Conservation (phyloP, 1,140 invertebrate species). For the Drosophila pseudoananassae region DNA sequence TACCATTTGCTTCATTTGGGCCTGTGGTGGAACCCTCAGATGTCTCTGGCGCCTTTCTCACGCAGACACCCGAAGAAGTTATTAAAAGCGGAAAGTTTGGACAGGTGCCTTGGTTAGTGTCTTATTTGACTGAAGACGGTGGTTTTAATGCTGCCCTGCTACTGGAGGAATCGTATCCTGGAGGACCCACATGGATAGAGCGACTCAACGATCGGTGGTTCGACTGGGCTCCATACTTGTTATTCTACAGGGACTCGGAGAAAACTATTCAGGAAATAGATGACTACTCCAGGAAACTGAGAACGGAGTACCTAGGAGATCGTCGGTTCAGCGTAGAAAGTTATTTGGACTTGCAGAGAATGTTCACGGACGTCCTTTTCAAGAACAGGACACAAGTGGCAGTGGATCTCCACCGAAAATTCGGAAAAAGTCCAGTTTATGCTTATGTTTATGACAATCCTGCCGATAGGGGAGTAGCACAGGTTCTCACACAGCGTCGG, state of each 20-base stretch:
- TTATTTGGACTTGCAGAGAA: constrained; percentile 41
- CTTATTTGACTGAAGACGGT: constrained; percentile 85
- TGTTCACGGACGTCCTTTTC: constrained; percentile 64
- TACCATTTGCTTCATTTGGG: constrained; percentile 87
- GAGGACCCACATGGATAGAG: constrained; percentile 19
- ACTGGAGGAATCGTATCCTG: background rate
- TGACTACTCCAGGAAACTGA: constrained; percentile 46
- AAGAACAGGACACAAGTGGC: constrained; percentile 51
- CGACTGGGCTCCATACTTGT: constrained; percentile 50
- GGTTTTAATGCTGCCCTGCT: constrained; percentile 85
- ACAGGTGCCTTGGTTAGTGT: constrained; percentile 85
- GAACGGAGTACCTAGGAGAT: constrained; percentile 45
- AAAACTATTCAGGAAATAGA: constrained; percentile 30
- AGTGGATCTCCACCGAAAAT: constrained; percentile 46
- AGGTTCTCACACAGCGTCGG: constrained; percentile 20
- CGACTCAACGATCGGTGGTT: constrained; percentile 54
- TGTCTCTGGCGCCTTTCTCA: constrained; percentile 84
- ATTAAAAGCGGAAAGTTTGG: constrained; percentile 84
- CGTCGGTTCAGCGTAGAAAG: constrained; percentile 38
- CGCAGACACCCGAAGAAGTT: constrained; percentile 84
- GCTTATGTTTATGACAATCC: constrained; percentile 67
- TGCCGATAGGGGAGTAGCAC: constrained; percentile 35
- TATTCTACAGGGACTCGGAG: constrained; percentile 54
- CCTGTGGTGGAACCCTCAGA: constrained; percentile 84
- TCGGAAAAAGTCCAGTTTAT: constrained; percentile 38